These are phyloP conservation scores for Salvelinus fontinalis DNA, from an alignment of 2,113 vertebrate species.

Conservation along the genomic window DNA sequence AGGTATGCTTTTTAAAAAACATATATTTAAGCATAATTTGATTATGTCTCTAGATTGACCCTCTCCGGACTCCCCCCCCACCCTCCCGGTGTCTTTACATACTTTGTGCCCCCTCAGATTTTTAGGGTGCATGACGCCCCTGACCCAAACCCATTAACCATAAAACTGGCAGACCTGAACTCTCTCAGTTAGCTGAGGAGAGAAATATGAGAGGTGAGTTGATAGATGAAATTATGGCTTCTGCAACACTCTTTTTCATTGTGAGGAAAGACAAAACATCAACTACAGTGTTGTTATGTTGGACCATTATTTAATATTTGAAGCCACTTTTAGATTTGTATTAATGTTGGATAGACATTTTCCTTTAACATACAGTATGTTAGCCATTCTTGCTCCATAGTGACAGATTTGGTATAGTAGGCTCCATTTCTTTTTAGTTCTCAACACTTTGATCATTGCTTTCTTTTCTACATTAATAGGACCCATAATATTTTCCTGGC, in stretches of 20 bases:
- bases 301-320: neutral
- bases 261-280: no score
- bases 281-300: neutral
- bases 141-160: conserved; percentile 33
- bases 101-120: no score
- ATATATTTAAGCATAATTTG: no score
- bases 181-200: conserved; percentile 37
- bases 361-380: conserved; percentile 43
- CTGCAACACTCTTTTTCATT: no score
- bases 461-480: conserved; percentile 48
- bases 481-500: conserved; percentile 60
- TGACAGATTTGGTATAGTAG: conserved; percentile 30
- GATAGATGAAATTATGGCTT: no score
- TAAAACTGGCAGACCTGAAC: conserved; percentile 29
- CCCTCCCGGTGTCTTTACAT: no score
- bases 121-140: no score
- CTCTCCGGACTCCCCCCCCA: no score
- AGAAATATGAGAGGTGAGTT: conserved; percentile 2
- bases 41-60: no score
- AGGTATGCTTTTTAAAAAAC: no score
- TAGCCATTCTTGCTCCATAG: conserved; percentile 42
- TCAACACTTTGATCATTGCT: conserved; percentile 36
- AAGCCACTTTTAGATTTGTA: conserved; percentile 16
- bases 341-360: conserved; percentile 14
- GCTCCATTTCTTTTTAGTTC: conserved; percentile 36